Evolutionary conservation across 2,797 vertebrate genomes (phyloP).

Genomic region (Cirrhinus mrigala): DNA sequence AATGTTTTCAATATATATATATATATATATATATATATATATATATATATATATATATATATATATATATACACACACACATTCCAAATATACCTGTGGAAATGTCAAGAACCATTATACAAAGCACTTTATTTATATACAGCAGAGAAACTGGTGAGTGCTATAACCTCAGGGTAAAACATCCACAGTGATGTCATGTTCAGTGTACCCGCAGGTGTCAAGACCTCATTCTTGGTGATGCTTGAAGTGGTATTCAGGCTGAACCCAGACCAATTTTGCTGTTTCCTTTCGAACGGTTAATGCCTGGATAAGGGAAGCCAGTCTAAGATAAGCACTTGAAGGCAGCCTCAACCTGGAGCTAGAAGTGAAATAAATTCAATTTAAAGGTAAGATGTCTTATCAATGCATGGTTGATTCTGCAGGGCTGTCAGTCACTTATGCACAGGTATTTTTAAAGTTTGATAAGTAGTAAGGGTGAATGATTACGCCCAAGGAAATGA

Average conservation of each 20-base stretch:
- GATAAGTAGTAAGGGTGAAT: slow-evolving; percentile 44
- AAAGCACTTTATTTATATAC: slow-evolving; percentile 10
- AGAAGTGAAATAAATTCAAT: slow-evolving; percentile 33
- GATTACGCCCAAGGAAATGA: slow-evolving; percentile 57
- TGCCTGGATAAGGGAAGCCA: background rate
- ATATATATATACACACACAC: too few species aligned
- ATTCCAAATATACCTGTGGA: background rate
- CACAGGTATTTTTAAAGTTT: slow-evolving; percentile 38
- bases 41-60: too few species aligned
- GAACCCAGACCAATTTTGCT: background rate
- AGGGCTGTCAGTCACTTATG: slow-evolving; percentile 46
- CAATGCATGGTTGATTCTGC: slow-evolving; percentile 27
- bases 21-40: too few species aligned
- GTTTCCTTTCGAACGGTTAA: background rate
- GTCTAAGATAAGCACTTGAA: slow-evolving; percentile 23
- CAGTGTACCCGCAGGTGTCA: background rate
- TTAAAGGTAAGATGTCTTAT: slow-evolving; percentile 40
- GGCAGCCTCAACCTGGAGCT: background rate
- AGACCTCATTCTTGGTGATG: background rate
- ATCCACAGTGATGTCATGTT: background rate
- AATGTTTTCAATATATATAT: background rate
- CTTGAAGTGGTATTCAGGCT: background rate
- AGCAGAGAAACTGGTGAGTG: background rate
- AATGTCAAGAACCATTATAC: slow-evolving; percentile 24
- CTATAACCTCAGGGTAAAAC: background rate